Evolutionary conservation across 2,888 invertebrate genomes (phyloP), one percentile per base, ranked within the genome.

Genomic region (Drosophila diplacantha): DNA sequence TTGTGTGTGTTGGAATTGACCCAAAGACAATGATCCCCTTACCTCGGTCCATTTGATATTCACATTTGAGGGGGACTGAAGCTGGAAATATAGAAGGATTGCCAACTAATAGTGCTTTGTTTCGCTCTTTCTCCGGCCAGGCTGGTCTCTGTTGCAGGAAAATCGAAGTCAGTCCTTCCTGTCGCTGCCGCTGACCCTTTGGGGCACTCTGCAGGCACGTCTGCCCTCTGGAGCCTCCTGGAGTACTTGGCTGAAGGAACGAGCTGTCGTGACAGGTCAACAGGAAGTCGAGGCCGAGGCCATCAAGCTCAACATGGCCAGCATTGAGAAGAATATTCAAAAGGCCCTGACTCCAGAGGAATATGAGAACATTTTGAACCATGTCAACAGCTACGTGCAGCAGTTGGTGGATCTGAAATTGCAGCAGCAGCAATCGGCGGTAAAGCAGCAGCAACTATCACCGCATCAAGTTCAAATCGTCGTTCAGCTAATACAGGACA

Each of bases 111-210:
- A 39, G 31, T 57, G 59, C 57, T 41, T 37, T 61, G 47, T 61
- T 69, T 66, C 26, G 43, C 22, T 38, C 9, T 26, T 6, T 49
- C 8, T 44, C 43, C 37, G 68, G 67, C 44, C 73, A 87, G 88
- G 80, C 65, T 88, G 87, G 87, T 73, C 59, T 59, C 75, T 81
- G 35, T 72, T 86, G 44, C 83, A 83, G 29, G 81, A 80, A 39
- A 83, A 87, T 75, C 89, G 89, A 88, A 90, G 90, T 85, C 38
- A 75, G 54, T 72, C 83, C 16, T 49, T 87, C 57, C 53, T 87
- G 62, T 87, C 87, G 11, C 63, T 85, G 52, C 85, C 87, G 0
- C 50, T 85, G 22, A 70, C 85, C 0, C 32, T 86, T n/a, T 58
- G 81, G 31, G 84, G 84, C 46, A 72, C 83, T 5, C 37, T 86